Base-by-base conservation (phyloP, 2,888 invertebrate species). In the Scrobipalpa atriplicella region DNA sequence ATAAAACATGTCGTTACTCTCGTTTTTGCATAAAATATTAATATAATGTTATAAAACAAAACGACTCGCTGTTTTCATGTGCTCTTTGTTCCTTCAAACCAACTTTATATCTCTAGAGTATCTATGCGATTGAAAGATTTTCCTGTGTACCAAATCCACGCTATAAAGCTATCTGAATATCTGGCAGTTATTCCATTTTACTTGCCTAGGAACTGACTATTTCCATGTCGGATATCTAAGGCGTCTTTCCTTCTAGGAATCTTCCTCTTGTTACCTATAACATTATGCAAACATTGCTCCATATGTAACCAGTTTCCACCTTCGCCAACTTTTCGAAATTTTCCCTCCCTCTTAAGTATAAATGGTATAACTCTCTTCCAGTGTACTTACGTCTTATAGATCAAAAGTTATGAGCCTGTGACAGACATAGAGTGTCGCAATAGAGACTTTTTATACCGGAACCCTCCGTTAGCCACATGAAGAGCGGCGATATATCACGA, bases 361-460 rank as follows among this genome's bases (percentile, higher is more conserved):
- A 63, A 51, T 63, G 43, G 43, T 47, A 47, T 47, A 47, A 47
- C 61, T 62, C 60, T 65, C 64, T 58, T 10, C 21, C 67, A 65
- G 39, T 21, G 62, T 65, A 61, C 65, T 65, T 62, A 62, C 61
- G 54, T 67, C 65, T 47, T 65, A 62, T 66, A 64, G 66, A 68
- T 68, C 68, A 68, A 68, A 66, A 68, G 65, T 68, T 66, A 68
- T 66, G 66, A 47, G 66, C 29, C 68, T 66, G 68, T 52, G 66
- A 68, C 68, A 66, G 68, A 68, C 66, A 41, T 67, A 63, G 68
- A 68, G 68, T 68, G 66, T 52, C 63, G 39, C 41, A 64, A 66
- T 68, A 66, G 63, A 51, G 36, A 65, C 51, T 68, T 68, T 68
- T 68, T 68, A 47, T 66, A 39, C 65, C 65, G 54, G 51, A 52